phyloP scores from a whole-genome alignment of 2,888 invertebrate species.

The Eurois occulta region DNA sequence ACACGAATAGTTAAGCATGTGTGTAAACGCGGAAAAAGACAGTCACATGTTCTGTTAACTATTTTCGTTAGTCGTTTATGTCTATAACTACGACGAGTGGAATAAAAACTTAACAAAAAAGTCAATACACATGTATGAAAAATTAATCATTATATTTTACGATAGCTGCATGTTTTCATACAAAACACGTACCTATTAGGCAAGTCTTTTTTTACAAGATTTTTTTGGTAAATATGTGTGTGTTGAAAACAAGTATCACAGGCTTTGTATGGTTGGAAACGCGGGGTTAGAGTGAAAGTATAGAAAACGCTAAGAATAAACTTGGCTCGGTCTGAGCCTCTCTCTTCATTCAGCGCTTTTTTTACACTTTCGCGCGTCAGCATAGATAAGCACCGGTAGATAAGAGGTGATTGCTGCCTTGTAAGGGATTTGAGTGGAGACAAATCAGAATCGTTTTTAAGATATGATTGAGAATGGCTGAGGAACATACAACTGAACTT shows the following conservation, averaged over 20 bases:
- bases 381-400: constrained; percentile 49
- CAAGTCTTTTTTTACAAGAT: background rate
- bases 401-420: constrained; percentile 47
- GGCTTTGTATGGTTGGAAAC: background rate
- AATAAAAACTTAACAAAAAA: background rate
- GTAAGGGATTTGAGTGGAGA: background rate
- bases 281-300: background rate
- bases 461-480: background rate
- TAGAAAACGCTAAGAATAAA: constrained; percentile 24
- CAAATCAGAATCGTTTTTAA: background rate
- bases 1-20: background rate
- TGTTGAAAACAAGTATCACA: background rate
- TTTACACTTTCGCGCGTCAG: constrained; percentile 40
- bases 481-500: background rate
- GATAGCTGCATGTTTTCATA: background rate
- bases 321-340: background rate
- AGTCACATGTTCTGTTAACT: background rate
- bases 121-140: background rate
- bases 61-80: background rate
- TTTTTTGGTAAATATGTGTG: background rate
- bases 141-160: background rate
- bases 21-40: background rate
- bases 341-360: constrained; percentile 39
- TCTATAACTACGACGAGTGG: background rate
- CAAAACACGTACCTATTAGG: background rate